phyloP scores from a whole-genome alignment of 2,888 invertebrate genomes.

The Netelia fuscicornis region DNA sequence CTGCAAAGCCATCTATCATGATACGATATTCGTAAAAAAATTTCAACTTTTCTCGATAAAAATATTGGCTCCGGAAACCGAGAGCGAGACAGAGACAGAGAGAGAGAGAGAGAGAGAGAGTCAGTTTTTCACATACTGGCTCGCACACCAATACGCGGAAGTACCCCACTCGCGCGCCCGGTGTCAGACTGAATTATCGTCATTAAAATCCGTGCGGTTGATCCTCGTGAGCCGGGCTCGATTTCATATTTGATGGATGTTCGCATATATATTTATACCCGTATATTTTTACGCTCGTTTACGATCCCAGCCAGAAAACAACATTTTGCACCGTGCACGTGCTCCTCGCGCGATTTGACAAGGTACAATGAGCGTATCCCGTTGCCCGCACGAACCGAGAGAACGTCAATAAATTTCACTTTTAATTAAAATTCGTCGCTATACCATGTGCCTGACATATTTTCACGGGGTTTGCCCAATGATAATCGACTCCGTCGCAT shows the following conservation, averaged over 20 bases:
- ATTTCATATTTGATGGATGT: conserved; percentile 39
- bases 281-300: conserved; percentile 34
- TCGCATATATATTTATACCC: background rate
- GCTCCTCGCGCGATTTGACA: conserved; percentile 29
- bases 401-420: conserved; percentile 56
- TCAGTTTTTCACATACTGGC: too few species aligned
- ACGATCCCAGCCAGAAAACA: conserved; percentile 19
- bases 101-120: too few species aligned
- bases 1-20: conserved; percentile 31
- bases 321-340: conserved; percentile 2
- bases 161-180: too few species aligned
- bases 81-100: background rate
- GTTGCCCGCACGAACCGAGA: background rate
- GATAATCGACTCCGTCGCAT: conserved; percentile 32
- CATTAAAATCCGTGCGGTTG: conserved; percentile 35
- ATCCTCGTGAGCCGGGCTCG: conserved; percentile 22
- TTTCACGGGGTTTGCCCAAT: conserved; percentile 1
- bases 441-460: background rate
- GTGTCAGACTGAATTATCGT: conserved; percentile 45
- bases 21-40: conserved; percentile 34
- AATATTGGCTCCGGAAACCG: conserved; percentile 24
- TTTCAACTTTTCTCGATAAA: conserved; percentile 44
- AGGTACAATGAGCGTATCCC: conserved; percentile 16
- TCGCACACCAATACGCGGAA: too few species aligned
- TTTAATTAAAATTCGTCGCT: conserved; percentile 42